Evolutionary conservation across 2,888 invertebrate genomes (phyloP).

Genomic region (Pollenia amentaria): DNA sequence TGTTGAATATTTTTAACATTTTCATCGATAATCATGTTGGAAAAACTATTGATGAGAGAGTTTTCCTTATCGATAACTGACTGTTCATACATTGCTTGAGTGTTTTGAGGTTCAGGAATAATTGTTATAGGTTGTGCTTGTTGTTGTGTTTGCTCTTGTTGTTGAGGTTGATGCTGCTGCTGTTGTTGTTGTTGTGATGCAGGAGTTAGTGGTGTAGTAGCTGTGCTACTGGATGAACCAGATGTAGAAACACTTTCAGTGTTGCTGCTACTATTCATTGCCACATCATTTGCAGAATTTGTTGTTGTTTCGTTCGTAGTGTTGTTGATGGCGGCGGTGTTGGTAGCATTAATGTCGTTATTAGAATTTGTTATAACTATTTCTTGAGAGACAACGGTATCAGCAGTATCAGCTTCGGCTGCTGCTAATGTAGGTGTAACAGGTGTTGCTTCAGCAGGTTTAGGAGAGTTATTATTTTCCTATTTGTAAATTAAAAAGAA

Average conservation of each 20-base stretch:
- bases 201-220: constrained; percentile 77
- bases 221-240: constrained; percentile 74
- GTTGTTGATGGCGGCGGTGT: constrained; percentile 53
- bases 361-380: constrained; percentile 59
- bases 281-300: constrained; percentile 47
- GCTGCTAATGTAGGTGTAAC: constrained; percentile 61
- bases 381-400: constrained; percentile 49
- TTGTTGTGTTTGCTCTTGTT: constrained; percentile 50
- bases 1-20: constrained; percentile 83
- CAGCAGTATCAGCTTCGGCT: constrained; percentile 35
- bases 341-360: constrained; percentile 44
- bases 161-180: constrained; percentile 59
- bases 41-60: constrained; percentile 83
- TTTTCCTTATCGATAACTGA: constrained; percentile 84
- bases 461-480: constrained; percentile 74
- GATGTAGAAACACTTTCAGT: constrained; percentile 76
- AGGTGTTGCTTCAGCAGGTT: constrained; percentile 59
- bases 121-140: constrained; percentile 73
- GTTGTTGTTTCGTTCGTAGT: constrained; percentile 69
- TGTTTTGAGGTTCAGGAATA: constrained; percentile 78
- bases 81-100: constrained; percentile 84
- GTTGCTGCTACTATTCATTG: constrained; percentile 68
- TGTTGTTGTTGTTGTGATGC: constrained; percentile 60
- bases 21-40: constrained; percentile 84
- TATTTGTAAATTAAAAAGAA: constrained; percentile 21